phyloP scores from a whole-genome alignment of 2,113 vertebrate species.

The Atrichornis clamosus region DNA sequence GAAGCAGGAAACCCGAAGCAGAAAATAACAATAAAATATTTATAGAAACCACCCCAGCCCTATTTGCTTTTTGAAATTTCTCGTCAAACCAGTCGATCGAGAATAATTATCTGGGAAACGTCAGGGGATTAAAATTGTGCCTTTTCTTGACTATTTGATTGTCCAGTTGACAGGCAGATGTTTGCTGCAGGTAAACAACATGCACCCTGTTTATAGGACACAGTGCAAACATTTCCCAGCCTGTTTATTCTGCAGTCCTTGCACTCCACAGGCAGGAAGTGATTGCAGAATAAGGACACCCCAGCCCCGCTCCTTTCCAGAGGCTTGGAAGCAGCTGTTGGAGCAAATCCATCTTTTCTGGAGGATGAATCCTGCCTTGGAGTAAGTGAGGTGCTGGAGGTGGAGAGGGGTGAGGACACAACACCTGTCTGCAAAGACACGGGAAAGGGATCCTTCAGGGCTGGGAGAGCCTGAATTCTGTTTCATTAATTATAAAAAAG shows the following conservation, averaged over 20 bases:
- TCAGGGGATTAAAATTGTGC: not conserved
- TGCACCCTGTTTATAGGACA: not conserved
- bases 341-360: not conserved
- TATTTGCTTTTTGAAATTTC: not conserved
- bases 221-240: not conserved
- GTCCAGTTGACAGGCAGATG: not conserved
- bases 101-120: not conserved
- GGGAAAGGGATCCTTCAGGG: too few relatives aligned
- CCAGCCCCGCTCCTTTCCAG: not conserved
- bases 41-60: not conserved
- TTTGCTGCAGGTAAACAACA: conserved; percentile 48
- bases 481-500: not conserved
- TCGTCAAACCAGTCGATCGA: not conserved
- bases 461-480: not conserved
- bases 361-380: not conserved
- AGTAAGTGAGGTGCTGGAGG: not conserved
- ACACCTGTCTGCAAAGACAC: not conserved
- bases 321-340: not conserved
- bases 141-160: not conserved
- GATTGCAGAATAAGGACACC: not conserved
- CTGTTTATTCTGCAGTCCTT: conserved; percentile 1
- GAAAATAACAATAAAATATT: not conserved
- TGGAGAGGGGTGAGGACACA: not conserved
- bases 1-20: not conserved
- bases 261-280: not conserved